A percentile compares a stretch with the other conserved stretches of the same genome.
Evolutionary conservation across 2,888 invertebrate genomes (phyloP).

Genomic region (Drosophila koepferae): DNA sequence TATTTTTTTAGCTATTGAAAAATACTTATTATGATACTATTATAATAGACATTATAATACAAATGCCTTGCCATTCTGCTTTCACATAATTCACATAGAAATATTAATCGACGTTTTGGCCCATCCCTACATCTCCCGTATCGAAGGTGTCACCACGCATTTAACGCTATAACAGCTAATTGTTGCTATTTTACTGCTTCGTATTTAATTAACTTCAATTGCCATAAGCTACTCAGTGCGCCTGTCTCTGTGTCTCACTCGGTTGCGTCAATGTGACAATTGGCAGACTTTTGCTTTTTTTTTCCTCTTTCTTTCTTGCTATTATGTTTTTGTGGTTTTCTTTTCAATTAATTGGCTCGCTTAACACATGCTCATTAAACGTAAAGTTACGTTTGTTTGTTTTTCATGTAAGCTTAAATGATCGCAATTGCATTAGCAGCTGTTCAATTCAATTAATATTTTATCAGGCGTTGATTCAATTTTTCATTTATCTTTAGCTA

Average conservation of each 20-base stretch:
- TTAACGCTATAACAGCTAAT: slow-evolving; percentile 58
- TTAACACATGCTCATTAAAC: slow-evolving; percentile 54
- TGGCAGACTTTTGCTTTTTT: slow-evolving; percentile 58
- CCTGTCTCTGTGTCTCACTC: slow-evolving; percentile 3
- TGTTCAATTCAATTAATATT: slow-evolving; percentile 49
- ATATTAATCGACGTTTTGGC: not conserved
- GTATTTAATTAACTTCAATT: slow-evolving; percentile 76
- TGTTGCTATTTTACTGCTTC: slow-evolving; percentile 51
- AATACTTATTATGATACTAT: too few relatives aligned
- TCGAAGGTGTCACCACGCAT: slow-evolving; percentile 66
- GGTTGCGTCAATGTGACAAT: slow-evolving; percentile 77
- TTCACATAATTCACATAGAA: not conserved
- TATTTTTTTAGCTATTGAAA: not conserved
- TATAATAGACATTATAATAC: not conserved
- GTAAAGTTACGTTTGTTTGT: slow-evolving; percentile 35
- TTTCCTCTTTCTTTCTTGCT: slow-evolving; percentile 19
- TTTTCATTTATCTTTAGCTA: slow-evolving; percentile 14
- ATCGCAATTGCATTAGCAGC: slow-evolving; percentile 40
- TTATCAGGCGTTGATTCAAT: slow-evolving; percentile 31
- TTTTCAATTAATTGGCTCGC: slow-evolving; percentile 54
- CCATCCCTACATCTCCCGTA: slow-evolving; percentile 12
- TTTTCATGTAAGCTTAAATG: slow-evolving; percentile 35
- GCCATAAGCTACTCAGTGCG: slow-evolving; percentile 25
- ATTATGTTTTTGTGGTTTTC: slow-evolving; percentile 37
- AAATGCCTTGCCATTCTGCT: not conserved